Evolutionary conservation across 1,140 invertebrate species (phyloP).

Genomic region (Rhagoletis zephyria): DNA sequence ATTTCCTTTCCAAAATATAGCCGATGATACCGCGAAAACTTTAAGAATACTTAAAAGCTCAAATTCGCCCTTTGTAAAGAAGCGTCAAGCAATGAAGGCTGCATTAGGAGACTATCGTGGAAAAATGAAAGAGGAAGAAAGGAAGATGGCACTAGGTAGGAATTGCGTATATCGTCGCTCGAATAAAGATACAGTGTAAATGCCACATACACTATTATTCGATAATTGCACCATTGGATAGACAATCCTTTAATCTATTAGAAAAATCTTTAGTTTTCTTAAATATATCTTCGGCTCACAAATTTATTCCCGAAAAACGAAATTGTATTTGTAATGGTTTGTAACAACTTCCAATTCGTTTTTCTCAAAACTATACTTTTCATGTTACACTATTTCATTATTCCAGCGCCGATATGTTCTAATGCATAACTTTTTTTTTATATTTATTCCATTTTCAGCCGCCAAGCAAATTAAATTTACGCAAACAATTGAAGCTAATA

Average conservation of each 20-base stretch:
- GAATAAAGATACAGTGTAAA: no score
- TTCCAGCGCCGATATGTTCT: no score
- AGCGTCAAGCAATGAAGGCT: conserved; percentile 82
- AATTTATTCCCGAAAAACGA: not conserved
- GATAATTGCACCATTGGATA: no score
- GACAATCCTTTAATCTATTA: no score
- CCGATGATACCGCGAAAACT: conserved; percentile 78
- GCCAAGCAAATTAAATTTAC: conserved; percentile 74
- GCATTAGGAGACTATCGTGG: conserved; percentile 83
- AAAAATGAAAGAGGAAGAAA: conserved; percentile 83
- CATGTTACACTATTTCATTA: no score
- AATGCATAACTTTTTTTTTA: not conserved
- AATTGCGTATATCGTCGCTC: no score
- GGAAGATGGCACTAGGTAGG: conserved; percentile 76
- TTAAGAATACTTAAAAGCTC: conserved; percentile 80
- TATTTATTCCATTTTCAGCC: conserved; percentile 60
- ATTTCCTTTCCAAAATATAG: conserved; percentile 70
- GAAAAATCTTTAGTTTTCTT: no score
- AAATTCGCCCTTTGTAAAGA: conserved; percentile 79
- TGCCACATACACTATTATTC: no score
- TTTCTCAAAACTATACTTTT: no score
- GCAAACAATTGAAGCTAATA: conserved; percentile 64
- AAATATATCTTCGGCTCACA: no score
- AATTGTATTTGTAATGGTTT: not conserved
- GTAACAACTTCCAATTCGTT: no score